These are phyloP conservation scores for Rhincodon typus DNA, from an alignment of 2,797 vertebrate genomes.

Conservation along the genomic window DNA sequence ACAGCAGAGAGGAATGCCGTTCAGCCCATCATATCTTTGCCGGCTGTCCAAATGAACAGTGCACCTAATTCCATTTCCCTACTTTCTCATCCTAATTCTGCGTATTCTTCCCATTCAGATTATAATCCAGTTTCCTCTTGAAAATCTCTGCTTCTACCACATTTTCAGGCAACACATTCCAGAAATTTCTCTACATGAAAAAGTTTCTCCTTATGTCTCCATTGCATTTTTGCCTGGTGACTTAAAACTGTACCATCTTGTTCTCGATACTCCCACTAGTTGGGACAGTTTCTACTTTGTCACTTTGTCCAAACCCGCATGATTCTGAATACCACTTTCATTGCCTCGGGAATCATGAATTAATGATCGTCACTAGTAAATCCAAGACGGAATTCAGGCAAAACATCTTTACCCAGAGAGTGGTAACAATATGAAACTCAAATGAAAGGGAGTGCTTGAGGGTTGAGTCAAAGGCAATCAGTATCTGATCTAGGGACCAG, in stretches of 20 bases:
- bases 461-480: neutral
- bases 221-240: too few relatives aligned
- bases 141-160: neutral
- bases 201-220: too few relatives aligned
- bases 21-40: too few relatives aligned
- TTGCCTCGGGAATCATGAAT: too few relatives aligned
- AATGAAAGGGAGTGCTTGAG: neutral
- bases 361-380: neutral
- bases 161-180: too few relatives aligned
- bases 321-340: too few relatives aligned
- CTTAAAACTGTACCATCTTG: too few relatives aligned
- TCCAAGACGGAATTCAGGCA: neutral
- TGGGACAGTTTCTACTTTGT: too few relatives aligned
- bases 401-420: neutral
- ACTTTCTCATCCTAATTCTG: neutral
- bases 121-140: neutral
- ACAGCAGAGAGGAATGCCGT: neutral
- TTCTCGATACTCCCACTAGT: too few relatives aligned
- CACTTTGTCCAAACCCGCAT: too few relatives aligned
- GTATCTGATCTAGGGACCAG: too few relatives aligned
- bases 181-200: too few relatives aligned
- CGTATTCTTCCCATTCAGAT: neutral
- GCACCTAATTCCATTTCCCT: neutral
- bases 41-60: neutral
- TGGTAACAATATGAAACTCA: neutral